These are phyloP conservation scores for Anorthoa munda DNA, from an alignment of 2,888 invertebrate genomes.

Conservation along the genomic window DNA sequence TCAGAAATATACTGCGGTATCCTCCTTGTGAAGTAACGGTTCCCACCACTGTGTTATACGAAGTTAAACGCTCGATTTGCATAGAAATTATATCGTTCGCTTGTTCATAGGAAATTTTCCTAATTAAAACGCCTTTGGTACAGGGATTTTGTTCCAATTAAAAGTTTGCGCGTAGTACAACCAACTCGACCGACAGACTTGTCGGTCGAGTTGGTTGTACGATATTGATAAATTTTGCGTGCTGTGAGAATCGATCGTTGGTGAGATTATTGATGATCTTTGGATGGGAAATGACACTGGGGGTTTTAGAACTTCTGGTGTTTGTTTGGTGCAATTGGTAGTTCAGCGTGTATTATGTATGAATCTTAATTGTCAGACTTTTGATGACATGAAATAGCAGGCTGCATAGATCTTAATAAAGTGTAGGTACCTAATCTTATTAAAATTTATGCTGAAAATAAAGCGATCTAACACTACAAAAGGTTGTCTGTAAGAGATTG, in stretches of 20 bases:
- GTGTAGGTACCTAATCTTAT: no score
- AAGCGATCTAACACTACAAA: no score
- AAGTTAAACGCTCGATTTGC: constrained; percentile 90
- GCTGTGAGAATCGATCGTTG: constrained; percentile 35
- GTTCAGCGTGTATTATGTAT: no score
- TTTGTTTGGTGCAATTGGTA: no score
- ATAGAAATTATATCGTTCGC: constrained; percentile 90
- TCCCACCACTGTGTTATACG: constrained; percentile 78
- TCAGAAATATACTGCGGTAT: constrained; percentile 74
- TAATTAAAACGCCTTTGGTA: constrained; percentile 90
- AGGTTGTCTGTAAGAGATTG: no score
- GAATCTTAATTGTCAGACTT: neutral
- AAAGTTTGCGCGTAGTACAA: constrained; percentile 84
- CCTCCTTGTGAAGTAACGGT: constrained; percentile 70
- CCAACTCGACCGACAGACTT: no score
- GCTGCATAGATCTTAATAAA: no score
- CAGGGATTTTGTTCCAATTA: constrained; percentile 89
- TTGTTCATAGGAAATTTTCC: constrained; percentile 90
- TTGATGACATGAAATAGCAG: neutral
- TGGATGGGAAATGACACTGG: neutral
- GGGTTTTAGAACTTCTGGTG: neutral
- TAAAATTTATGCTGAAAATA: no score
- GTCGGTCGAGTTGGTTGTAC: constrained; percentile 70
- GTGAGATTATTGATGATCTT: constrained; percentile 21
- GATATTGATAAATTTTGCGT: constrained; percentile 77